These are phyloP conservation scores for Bostrychus sinensis DNA, from an alignment of 2,113 vertebrate species.

Conservation along the genomic window DNA sequence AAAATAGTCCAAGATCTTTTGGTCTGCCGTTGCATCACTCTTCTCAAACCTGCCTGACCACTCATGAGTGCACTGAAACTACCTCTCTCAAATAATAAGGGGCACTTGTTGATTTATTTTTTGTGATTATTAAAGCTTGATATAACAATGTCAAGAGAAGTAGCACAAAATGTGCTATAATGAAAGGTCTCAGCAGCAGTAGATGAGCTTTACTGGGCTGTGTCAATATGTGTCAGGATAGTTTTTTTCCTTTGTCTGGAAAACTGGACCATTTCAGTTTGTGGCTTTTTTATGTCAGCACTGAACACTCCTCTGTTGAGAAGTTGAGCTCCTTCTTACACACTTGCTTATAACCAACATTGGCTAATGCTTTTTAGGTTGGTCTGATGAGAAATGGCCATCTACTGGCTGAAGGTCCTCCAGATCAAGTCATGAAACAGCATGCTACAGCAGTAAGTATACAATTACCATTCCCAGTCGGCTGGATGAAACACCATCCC, in stretches of 20 bases:
- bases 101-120: not conserved
- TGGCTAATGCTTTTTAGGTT: conserved; percentile 59
- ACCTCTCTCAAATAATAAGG: not conserved
- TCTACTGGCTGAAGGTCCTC: conserved; percentile 78
- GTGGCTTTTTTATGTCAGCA: not conserved
- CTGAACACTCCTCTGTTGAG: not conserved
- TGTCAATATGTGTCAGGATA: too few species aligned
- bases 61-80: not conserved
- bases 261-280: not conserved
- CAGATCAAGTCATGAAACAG: conserved; percentile 77
- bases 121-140: not conserved
- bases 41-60: conserved; percentile 16
- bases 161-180: not conserved
- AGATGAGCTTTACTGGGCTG: too few species aligned
- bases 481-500: not conserved
- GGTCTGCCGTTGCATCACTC: not conserved
- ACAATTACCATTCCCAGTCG: not conserved
- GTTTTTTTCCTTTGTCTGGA: too few species aligned
- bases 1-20: not conserved
- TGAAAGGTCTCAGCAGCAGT: not conserved
- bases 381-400: conserved; percentile 81
- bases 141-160: conserved; percentile 13
- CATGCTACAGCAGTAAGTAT: conserved; percentile 73
- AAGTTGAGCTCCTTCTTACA: not conserved
- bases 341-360: not conserved